Conservation (phyloP, 35 echinoderm and acorn worm species). For the Eucidaris tribuloides region DNA sequence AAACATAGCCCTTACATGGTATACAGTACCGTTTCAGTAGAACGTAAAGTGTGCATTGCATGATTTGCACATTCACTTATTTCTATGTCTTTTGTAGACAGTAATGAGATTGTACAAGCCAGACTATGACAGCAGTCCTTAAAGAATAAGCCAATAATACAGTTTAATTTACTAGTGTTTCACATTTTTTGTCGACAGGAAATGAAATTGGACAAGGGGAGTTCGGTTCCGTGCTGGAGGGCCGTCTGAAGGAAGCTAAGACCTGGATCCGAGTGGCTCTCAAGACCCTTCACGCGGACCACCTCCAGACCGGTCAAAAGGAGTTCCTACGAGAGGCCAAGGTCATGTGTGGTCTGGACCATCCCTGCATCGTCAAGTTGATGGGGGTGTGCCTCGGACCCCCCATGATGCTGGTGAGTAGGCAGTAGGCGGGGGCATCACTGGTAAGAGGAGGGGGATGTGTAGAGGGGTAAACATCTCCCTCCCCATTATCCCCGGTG, state of each 20-base stretch:
- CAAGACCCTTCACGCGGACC: constrained; percentile 90
- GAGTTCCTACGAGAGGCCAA: constrained; percentile 94
- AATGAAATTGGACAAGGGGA: constrained; percentile 95
- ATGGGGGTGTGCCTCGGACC: constrained; percentile 81
- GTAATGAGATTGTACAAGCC: no score
- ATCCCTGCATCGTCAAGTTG: constrained; percentile 87
- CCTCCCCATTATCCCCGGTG: no score
- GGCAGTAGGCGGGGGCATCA: constrained; percentile 73
- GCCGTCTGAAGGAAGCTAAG: constrained; percentile 31
- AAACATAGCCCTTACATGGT: no score
- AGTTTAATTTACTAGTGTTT: no score
- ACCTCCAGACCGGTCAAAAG: constrained; percentile 82
- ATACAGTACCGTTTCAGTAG: no score
- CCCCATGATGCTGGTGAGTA: constrained; percentile 46
- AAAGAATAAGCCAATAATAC: no score
- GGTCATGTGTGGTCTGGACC: constrained; percentile 90
- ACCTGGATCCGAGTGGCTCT: constrained; percentile 59
- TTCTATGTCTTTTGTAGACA: no score
- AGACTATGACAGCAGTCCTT: no score
- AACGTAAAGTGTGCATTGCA: no score
- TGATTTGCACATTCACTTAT: no score
- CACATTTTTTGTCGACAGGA: no score
- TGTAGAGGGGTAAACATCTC: no score
- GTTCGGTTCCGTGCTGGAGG: constrained; percentile 91
- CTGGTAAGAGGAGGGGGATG: neutral